These are phyloP conservation scores for Pomatostomus ruficeps DNA, from an alignment of 2,113 vertebrate species.

Conservation along the genomic window DNA sequence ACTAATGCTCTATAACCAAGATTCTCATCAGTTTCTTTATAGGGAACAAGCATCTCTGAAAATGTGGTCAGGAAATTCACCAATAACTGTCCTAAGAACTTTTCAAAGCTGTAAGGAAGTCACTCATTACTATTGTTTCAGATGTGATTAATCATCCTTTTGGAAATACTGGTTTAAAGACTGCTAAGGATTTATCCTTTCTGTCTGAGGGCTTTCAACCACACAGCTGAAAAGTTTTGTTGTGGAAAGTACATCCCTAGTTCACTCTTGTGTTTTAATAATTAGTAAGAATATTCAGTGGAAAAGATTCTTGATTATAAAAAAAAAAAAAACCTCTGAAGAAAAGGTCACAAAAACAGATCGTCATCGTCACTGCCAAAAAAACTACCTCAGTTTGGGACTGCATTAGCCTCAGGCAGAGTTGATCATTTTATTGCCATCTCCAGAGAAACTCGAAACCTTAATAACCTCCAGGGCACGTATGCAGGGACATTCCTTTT, in stretches of 20 bases:
- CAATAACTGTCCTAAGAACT: background rate
- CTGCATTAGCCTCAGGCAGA: background rate
- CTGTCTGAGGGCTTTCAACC: background rate
- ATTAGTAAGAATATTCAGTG: background rate
- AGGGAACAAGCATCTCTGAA: background rate
- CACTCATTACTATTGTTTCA: background rate
- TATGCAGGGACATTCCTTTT: background rate
- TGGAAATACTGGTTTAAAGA: background rate
- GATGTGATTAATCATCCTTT: background rate
- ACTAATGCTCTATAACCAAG: background rate
- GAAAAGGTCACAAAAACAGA: background rate
- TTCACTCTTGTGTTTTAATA: background rate
- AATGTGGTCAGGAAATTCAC: background rate
- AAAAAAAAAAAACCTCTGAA: background rate
- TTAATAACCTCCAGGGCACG: background rate
- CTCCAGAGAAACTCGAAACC: background rate
- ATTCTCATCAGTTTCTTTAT: background rate
- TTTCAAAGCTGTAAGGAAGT: background rate
- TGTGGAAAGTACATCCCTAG: background rate
- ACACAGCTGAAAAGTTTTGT: background rate
- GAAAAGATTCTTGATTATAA: background rate
- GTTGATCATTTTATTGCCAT: background rate
- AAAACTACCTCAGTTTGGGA: background rate
- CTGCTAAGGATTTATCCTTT: background rate
- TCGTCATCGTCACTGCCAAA: background rate